Conservation (phyloP, 2,113 vertebrate genomes). For the Tympanuchus pallidicinctus region DNA sequence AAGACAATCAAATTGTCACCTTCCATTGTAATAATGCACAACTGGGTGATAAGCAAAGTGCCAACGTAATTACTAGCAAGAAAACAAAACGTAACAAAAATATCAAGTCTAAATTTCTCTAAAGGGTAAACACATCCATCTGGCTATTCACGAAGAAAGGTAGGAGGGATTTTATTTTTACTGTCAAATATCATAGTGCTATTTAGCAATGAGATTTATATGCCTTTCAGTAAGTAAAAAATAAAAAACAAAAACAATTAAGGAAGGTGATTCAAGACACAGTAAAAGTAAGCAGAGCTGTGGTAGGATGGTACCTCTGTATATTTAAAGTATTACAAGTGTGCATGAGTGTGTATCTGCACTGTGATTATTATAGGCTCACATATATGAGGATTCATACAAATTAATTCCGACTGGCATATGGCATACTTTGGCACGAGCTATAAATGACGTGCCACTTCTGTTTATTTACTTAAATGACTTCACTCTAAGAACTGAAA, state of each 20-base stretch:
- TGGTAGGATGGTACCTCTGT: not conserved
- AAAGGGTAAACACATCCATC: conserved; percentile 74
- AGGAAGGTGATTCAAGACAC: conserved; percentile 50
- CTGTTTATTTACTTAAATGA: conserved; percentile 70
- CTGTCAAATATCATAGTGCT: conserved; percentile 41
- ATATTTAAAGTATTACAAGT: not conserved
- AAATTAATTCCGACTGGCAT: conserved; percentile 44
- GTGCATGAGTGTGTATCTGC: not conserved
- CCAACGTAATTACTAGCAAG: conserved; percentile 79
- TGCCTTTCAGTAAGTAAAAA: conserved; percentile 57
- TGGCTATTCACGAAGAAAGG: conserved; percentile 24
- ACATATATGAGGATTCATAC: conserved; percentile 3
- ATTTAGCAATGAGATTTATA: conserved; percentile 68
- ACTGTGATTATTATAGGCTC: not conserved
- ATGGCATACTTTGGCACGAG: conserved; percentile 27
- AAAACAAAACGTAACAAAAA: conserved; percentile 78
- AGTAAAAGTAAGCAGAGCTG: conserved; percentile 40
- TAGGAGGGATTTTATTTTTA: conserved; percentile 53
- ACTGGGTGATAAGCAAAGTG: conserved; percentile 84
- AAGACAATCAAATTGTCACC: conserved; percentile 97
- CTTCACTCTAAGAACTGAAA: conserved; percentile 49
- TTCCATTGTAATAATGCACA: conserved; percentile 89
- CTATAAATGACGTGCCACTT: conserved; percentile 18
- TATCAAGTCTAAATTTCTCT: conserved; percentile 73
- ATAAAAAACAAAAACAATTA: conserved; percentile 25